Percentiles rank a stretch among this genome's conserved stretches.
Conservation (phyloP, 2,888 invertebrate genomes). For the Steinernema hermaphroditum region DNA sequence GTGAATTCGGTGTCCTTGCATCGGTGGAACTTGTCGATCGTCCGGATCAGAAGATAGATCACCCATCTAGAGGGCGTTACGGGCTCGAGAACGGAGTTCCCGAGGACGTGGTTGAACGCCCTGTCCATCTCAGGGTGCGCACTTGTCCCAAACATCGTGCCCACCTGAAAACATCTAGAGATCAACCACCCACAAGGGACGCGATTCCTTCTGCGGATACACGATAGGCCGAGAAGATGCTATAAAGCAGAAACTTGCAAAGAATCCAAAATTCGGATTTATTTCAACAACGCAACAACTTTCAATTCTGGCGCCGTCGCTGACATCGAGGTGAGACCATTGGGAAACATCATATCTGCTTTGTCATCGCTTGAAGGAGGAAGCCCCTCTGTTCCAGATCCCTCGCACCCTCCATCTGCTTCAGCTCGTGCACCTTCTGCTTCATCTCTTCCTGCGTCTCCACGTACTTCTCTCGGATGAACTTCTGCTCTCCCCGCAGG, state of each 20-base stretch:
- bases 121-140: constrained; percentile 6
- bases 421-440: neutral
- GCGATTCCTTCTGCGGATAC: too few species aligned
- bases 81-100: constrained; percentile 17
- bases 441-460: constrained; percentile 19
- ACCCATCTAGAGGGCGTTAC: neutral
- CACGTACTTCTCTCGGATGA: constrained; percentile 7
- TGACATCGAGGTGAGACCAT: constrained; percentile 13
- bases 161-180: too few species aligned
- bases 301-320: neutral
- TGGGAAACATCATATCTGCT: neutral
- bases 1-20: neutral
- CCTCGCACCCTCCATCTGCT: constrained; percentile 6
- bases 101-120: constrained; percentile 22
- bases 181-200: too few species aligned
- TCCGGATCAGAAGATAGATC: neutral
- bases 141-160: too few species aligned
- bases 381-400: neutral
- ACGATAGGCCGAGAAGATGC: too few species aligned
- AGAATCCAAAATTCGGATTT: too few species aligned
- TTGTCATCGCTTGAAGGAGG: neutral
- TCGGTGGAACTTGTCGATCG: constrained; percentile 1
- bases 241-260: too few species aligned
- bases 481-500: neutral
- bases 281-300: constrained; percentile 9